Evolutionary conservation across 2,113 vertebrate genomes (phyloP).

Genomic region (Tylochromis polylepis): DNA sequence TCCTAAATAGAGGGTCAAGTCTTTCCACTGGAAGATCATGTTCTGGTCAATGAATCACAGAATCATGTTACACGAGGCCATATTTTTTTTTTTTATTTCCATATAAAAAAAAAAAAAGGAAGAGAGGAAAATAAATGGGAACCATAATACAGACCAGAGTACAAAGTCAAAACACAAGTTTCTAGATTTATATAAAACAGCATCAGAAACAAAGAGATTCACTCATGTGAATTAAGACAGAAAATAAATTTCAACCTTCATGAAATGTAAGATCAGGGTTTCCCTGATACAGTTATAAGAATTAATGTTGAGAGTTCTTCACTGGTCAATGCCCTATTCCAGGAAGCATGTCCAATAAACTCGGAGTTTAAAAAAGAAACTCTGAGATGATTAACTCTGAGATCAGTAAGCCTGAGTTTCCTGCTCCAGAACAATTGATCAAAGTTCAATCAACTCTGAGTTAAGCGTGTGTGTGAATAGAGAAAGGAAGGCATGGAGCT

Average conservation of each 20-base stretch:
- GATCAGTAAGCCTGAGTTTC: background rate
- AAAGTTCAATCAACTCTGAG: background rate
- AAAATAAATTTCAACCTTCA: background rate
- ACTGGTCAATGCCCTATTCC: background rate
- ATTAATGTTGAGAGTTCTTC: background rate
- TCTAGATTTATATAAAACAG: background rate
- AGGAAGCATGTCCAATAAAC: background rate
- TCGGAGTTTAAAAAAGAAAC: background rate
- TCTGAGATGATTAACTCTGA: background rate
- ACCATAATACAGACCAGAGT: background rate
- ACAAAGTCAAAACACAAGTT: background rate
- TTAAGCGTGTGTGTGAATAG: background rate
- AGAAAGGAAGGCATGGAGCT: background rate
- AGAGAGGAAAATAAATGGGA: background rate
- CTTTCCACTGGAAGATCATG: background rate
- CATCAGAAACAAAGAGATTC: background rate
- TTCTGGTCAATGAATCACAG: background rate
- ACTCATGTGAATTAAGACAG: background rate
- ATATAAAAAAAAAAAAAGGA: background rate
- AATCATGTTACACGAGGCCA: background rate
- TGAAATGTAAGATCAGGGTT: background rate
- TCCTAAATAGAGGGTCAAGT: background rate
- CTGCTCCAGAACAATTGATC: background rate
- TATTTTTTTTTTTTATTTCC: background rate
- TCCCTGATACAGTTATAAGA: background rate